Base-by-base conservation (phyloP, 2,888 invertebrate species). In the Esperia sulphurella region DNA sequence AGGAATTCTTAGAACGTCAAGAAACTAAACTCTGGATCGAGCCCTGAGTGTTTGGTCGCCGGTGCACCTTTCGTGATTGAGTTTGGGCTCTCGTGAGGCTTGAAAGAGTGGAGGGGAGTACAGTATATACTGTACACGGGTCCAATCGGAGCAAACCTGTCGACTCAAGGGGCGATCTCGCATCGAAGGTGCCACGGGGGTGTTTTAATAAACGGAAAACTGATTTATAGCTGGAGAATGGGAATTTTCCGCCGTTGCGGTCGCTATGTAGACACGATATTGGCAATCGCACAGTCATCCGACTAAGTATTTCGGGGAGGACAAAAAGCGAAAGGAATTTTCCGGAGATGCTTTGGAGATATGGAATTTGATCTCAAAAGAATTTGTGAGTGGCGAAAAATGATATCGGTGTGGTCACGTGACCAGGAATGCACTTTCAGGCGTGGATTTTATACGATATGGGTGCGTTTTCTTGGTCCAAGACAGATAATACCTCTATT, bases 151-250 rank as follows among this genome's bases (percentile, higher is more conserved):
- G 42, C 41, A 21, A 43, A 49, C 51, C 43, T 43, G 33, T 9
- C 48, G 53, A 60, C 55, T 61, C 61, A 59, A 61, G 68, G 65
- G 62, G 67, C 52, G 58, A 62, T 65, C 68, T 52, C 55, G 46
- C 65, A 68, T 71, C 65, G 67, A 71, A 79, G 73, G 74, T 76
- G 70, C 63, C 58, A 58, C 58, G 62, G 46, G 63, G 73, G 69
- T 67, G 75, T 79, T 83, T 83, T 83, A 83, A 83, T 83, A 82
- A 83, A 75, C 67, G 78, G 68, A 74, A 79, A 84, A 71, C 80
- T 84, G 85, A 85, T 85, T 85, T 85, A 85, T 85, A 67, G 71
- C 68, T 63, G 55, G 65, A 65, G 69, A 80, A 79, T 75, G 74
- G 63, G 74, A 75, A 72, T 78, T 79, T 79, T 76, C 73, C 75